Evolutionary conservation across 1,140 invertebrate genomes (phyloP).

Genomic region (Bombus haemorrhoidalis): DNA sequence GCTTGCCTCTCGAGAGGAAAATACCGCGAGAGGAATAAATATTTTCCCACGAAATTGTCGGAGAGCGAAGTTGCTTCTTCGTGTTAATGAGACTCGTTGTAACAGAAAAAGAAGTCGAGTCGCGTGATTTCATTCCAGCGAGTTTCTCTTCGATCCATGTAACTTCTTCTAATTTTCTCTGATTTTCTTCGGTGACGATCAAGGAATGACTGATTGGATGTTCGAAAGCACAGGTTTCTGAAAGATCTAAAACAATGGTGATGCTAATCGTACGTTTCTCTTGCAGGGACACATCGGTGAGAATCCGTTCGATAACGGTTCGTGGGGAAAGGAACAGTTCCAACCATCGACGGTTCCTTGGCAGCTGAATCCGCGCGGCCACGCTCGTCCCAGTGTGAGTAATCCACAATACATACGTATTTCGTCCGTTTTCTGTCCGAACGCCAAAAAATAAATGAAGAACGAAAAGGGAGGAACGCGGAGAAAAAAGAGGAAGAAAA

Average conservation of each 20-base stretch:
- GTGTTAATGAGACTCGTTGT: conserved; percentile 24
- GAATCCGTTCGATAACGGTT: conserved; percentile 81
- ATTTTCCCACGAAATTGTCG: conserved; percentile 15
- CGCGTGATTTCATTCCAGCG: not conserved
- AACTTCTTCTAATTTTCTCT: not conserved
- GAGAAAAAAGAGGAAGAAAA: not conserved
- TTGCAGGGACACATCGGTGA: conserved; percentile 82
- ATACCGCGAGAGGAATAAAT: conserved; percentile 19
- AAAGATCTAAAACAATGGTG: too few species aligned
- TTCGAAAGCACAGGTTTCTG: not conserved
- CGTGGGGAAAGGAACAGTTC: conserved; percentile 82
- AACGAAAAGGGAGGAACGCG: not conserved
- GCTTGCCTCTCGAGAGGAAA: not conserved
- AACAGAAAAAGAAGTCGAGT: not conserved
- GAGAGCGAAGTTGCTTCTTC: not conserved
- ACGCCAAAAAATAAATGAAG: not conserved
- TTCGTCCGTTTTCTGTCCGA: not conserved
- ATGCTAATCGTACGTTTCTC: conserved; percentile 18
- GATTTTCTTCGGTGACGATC: not conserved
- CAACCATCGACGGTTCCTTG: conserved; percentile 80
- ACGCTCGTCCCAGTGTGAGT: conserved; percentile 80
- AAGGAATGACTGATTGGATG: not conserved
- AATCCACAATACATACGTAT: not conserved
- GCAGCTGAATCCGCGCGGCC: conserved; percentile 80
- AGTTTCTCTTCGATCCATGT: not conserved